These are phyloP conservation scores for Scopus umbretta DNA, from an alignment of 2,113 vertebrate species.

Conservation along the genomic window DNA sequence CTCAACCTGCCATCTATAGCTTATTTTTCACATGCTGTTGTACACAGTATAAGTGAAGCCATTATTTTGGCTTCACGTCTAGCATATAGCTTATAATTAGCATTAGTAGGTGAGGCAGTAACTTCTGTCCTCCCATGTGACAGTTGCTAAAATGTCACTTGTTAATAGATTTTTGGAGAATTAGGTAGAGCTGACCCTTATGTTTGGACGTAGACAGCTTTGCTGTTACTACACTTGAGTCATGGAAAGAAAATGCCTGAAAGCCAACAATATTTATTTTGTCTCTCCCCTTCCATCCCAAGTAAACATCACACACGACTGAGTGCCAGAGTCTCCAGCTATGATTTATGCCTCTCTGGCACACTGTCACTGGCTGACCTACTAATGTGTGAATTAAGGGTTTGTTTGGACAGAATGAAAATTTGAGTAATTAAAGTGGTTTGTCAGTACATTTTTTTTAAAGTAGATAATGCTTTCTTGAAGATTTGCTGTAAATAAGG, in stretches of 20 bases:
- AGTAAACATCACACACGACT: background rate
- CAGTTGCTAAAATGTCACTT: background rate
- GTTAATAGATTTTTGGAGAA: background rate
- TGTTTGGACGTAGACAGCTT: background rate
- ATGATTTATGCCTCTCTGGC: background rate
- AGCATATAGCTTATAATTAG: background rate
- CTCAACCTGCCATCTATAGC: background rate
- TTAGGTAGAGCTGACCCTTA: background rate
- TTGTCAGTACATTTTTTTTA: background rate
- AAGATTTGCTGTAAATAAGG: background rate
- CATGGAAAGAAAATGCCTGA: background rate
- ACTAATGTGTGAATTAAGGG: background rate
- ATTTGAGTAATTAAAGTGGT: background rate
- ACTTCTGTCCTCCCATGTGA: background rate
- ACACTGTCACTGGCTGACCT: background rate
- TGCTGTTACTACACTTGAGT: background rate
- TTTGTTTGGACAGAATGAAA: background rate
- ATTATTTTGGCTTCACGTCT: background rate
- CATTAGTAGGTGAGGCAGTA: background rate
- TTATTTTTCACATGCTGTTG: background rate
- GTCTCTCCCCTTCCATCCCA: background rate
- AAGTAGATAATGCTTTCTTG: background rate
- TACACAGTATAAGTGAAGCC: background rate
- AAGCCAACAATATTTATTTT: background rate
- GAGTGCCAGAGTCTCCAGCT: background rate